These are phyloP conservation scores for Lycorma delicatula DNA, from an alignment of 1,140 invertebrate genomes.

Conservation along the genomic window DNA sequence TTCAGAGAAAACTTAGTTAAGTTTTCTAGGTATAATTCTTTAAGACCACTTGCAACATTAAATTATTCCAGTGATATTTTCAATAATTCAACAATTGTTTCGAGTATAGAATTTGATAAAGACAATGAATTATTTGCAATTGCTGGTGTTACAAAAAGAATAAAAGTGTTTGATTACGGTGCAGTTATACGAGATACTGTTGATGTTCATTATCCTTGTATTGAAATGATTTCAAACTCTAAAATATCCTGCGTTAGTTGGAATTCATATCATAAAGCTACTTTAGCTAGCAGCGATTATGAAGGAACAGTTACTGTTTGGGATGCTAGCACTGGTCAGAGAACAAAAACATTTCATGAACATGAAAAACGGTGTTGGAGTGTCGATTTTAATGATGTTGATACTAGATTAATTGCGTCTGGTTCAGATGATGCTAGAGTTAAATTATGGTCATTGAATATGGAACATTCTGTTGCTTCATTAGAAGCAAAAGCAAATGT, in stretches of 20 bases:
- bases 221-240: slow-evolving; percentile 87
- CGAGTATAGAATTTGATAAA: slow-evolving; percentile 95
- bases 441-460: slow-evolving; percentile 86
- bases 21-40: slow-evolving; percentile 73
- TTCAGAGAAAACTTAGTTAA: slow-evolving; percentile 83
- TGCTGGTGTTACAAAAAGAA: slow-evolving; percentile 90
- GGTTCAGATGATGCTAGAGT: slow-evolving; percentile 93
- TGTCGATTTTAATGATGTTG: slow-evolving; percentile 90
- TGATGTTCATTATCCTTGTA: slow-evolving; percentile 86
- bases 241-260: slow-evolving; percentile 94
- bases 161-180: slow-evolving; percentile 89
- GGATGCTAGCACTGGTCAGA: slow-evolving; percentile 78
- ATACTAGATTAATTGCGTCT: slow-evolving; percentile 83
- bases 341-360: slow-evolving; percentile 69
- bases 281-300: slow-evolving; percentile 89
- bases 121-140: slow-evolving; percentile 95
- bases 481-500: slow-evolving; percentile 90
- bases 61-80: slow-evolving; percentile 86
- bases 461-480: slow-evolving; percentile 77
- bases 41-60: slow-evolving; percentile 74
- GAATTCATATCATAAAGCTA: slow-evolving; percentile 87
- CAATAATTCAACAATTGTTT: slow-evolving; percentile 88
- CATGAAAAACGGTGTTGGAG: slow-evolving; percentile 96
- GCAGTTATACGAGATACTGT: slow-evolving; percentile 71
- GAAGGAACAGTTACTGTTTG: slow-evolving; percentile 90